Base-by-base conservation (phyloP, 2,113 vertebrate genomes). In the Cricetomys ansorgei region DNA sequence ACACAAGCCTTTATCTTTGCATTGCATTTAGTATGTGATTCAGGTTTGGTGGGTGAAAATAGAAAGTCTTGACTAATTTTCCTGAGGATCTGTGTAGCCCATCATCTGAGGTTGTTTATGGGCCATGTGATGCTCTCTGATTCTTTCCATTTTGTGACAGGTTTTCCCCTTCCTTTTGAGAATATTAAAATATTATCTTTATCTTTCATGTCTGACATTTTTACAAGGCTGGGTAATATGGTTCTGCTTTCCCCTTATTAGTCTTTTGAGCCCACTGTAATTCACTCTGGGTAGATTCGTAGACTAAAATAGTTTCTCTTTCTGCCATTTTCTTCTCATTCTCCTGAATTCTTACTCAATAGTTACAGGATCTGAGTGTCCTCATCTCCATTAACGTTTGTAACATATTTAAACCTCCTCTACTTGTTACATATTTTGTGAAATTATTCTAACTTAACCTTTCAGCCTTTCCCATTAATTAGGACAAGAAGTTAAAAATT, bases 11-110 rank as follows among this genome's bases (percentile, higher is more conserved):
- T 93, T 75, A 84, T 88, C 90, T 95, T 40, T 2, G 27, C 23
- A 37, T 90, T 48, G 72, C 31, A 69, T 92, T 88, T 92, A 87
- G 70, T n/a, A 65, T 87, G 75, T 88, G 64, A 70, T 92, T 92
- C 87, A 89, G 12, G 69, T 75, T 43, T 83, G 53, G 48, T 40
- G 17, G n/a, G 62, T 67, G 31, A n/a, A 80, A 83, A 91, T 91
- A 91, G 3, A 92, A 53, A 92, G 7, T 0, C 23, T 94, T 92
- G 53, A 40, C 27, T 92, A 40, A 77, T 92, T 81, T 89, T 72
- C 12, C 3, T 1, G 15, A 84, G 31, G 59, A 75, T 16, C 25
- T 50, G 1, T 21, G 19, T 11, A 57, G 43, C 70, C 59, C 11
- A 7, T 55, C 21, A 69, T 37, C 55, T 8, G 45, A 21, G 59